Evolutionary conservation across 2,113 vertebrate species (phyloP).

Genomic region (Orthonyx spaldingii): DNA sequence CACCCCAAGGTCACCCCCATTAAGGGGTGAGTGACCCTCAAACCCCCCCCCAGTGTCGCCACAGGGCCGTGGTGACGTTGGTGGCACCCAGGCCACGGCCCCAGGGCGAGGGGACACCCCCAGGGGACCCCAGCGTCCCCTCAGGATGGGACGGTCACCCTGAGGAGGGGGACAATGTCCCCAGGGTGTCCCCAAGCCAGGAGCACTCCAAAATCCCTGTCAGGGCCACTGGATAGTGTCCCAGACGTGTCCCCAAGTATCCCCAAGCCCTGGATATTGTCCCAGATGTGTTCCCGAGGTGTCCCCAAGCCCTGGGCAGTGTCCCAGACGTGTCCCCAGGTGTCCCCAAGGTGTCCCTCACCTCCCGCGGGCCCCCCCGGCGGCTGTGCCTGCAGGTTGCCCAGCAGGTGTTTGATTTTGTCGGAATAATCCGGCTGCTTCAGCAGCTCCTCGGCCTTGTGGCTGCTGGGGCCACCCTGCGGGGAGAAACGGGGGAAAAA

Average conservation of each 20-base stretch:
- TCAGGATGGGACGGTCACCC: no score
- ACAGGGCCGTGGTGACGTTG: no score
- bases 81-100: no score
- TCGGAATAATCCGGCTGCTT: slow-evolving; percentile 91
- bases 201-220: background rate
- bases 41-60: no score
- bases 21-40: background rate
- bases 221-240: no score
- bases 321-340: background rate
- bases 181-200: background rate
- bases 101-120: no score
- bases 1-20: no score
- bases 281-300: background rate
- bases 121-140: no score
- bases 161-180: no score
- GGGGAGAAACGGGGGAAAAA: rapidly evolving
- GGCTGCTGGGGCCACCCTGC: slow-evolving; percentile 79
- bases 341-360: background rate
- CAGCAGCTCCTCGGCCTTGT: slow-evolving; percentile 87
- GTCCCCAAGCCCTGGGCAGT: background rate
- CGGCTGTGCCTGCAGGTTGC: slow-evolving; percentile 67
- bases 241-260: background rate
- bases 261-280: no score
- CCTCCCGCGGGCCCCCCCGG: background rate
- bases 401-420: slow-evolving; percentile 89